phyloP scores from a whole-genome alignment of 2,113 vertebrate genomes.

The Casuarius casuarius region DNA sequence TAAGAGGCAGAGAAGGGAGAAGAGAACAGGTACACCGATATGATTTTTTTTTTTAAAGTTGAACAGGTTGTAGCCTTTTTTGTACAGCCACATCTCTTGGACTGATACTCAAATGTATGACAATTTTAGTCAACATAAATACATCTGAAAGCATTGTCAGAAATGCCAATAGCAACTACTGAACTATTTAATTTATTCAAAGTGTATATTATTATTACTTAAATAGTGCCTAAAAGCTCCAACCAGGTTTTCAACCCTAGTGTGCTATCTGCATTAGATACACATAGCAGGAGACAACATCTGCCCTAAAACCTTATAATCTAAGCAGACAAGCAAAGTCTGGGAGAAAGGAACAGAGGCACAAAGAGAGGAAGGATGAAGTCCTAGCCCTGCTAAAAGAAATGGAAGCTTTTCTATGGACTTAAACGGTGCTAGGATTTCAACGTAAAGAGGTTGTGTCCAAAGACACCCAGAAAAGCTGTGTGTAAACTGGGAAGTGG shows the following conservation, averaged over 20 bases:
- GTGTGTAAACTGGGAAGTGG: not conserved
- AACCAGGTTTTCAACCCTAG: not conserved
- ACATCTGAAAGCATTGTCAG: not conserved
- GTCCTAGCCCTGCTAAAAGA: not conserved
- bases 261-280: not conserved
- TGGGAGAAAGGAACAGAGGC: not conserved
- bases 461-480: not conserved
- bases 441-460: not conserved
- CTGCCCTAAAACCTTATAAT: not conserved
- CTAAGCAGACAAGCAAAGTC: not conserved
- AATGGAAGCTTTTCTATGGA: fast-evolving
- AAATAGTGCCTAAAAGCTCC: not conserved
- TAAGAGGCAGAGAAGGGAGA: not conserved
- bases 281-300: not conserved
- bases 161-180: slow-evolving; percentile 7
- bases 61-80: too few relatives aligned
- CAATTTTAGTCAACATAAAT: not conserved
- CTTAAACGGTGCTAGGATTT: not conserved
- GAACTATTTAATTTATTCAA: slow-evolving; percentile 23
- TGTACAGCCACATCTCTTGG: not conserved
- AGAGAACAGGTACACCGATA: not conserved
- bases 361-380: not conserved
- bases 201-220: not conserved
- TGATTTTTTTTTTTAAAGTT: too few relatives aligned
- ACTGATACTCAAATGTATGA: not conserved